A percentile compares a stretch with the other conserved stretches of the same genome.
These are phyloP conservation scores for Bothrops jararaca DNA, from an alignment of 2,113 vertebrate genomes.

Conservation along the genomic window DNA sequence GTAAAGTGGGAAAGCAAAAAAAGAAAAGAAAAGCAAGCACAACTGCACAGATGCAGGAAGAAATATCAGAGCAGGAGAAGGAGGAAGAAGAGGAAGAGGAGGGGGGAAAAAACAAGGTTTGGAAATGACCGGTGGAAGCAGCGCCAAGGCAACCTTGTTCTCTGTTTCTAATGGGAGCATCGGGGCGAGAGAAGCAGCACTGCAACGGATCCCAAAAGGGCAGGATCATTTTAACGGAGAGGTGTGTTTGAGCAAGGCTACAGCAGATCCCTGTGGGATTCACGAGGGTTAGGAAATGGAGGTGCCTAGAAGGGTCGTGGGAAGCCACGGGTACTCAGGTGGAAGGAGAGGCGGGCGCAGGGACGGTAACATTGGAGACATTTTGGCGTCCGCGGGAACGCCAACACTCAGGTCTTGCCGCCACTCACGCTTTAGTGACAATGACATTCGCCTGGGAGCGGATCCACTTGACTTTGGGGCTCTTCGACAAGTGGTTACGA, in stretches of 20 bases:
- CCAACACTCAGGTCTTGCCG: constrained; percentile 54
- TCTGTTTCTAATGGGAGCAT: constrained; percentile 21
- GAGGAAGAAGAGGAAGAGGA: background rate
- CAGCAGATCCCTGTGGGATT: constrained; percentile 41
- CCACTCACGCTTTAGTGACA: constrained; percentile 95
- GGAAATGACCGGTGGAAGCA: constrained; percentile 40
- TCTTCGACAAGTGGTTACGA: constrained; percentile 88
- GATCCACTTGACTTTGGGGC: constrained; percentile 94
- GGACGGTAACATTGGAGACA: constrained; percentile 53
- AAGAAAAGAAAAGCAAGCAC: constrained; percentile 8
- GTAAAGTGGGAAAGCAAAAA: constrained; percentile 17
- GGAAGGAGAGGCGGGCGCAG: constrained; percentile 47
- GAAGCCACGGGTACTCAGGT: constrained; percentile 63
- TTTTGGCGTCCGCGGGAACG: constrained; percentile 37
- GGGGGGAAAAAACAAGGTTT: constrained; percentile 14
- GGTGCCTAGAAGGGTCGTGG: background rate
- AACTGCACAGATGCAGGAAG: background rate
- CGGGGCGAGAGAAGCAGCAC: constrained; percentile 1
- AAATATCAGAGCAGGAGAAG: constrained; percentile 16
- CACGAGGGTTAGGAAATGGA: constrained; percentile 38
- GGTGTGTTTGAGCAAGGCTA: constrained; percentile 53
- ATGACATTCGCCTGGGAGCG: constrained; percentile 91
- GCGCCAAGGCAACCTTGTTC: constrained; percentile 21
- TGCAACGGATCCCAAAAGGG: constrained; percentile 32
- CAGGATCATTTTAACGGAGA: constrained; percentile 27